Conservation (phyloP, 2,797 vertebrate genomes). For the Cossypha caffra region DNA sequence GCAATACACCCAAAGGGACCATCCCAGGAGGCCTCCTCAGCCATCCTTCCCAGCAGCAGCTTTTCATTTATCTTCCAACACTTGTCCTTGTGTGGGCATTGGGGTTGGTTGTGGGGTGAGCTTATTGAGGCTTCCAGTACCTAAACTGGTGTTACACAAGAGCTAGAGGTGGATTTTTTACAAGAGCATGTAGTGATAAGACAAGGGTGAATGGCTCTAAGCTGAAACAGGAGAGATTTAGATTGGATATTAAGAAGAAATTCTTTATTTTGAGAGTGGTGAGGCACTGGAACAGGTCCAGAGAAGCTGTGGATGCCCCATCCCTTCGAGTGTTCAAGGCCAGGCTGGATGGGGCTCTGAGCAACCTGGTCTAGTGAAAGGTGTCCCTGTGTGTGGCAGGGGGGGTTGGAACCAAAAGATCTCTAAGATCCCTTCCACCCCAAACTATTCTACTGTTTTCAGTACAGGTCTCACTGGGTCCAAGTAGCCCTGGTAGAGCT, state of each 20-base stretch:
- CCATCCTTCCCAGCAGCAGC: background rate
- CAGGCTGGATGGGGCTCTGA: background rate
- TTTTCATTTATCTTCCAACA: rapidly evolving
- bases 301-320: background rate
- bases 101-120: rapidly evolving
- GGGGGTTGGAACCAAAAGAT: rapidly evolving
- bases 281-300: background rate
- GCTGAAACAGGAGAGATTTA: background rate
- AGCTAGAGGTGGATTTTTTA: background rate
- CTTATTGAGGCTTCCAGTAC: background rate
- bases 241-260: background rate
- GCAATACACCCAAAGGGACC: background rate
- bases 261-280: background rate
- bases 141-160: background rate
- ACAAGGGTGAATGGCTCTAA: background rate
- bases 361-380: rapidly evolving
- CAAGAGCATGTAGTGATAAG: too few relatives aligned
- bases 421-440: background rate
- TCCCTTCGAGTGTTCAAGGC: background rate
- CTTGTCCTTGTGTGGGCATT: rapidly evolving
- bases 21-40: background rate
- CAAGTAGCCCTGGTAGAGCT: background rate
- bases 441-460: background rate
- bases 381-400: rapidly evolving
- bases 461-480: background rate